These are phyloP conservation scores for Dinothrombium tinctorium DNA, from an alignment of 1,140 invertebrate genomes.

Conservation along the genomic window DNA sequence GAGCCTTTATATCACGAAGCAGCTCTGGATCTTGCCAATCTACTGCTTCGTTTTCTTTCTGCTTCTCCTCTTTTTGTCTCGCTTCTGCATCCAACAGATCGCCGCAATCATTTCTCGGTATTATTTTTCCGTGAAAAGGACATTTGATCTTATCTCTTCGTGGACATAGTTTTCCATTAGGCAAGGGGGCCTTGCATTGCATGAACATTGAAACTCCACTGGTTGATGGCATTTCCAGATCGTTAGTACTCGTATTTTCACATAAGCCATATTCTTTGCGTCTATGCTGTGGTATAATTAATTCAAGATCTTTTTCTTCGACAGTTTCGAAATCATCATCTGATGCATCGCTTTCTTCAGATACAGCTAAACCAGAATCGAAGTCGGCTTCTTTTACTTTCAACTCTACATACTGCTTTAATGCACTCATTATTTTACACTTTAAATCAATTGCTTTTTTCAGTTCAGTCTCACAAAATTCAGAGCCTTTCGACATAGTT, in stretches of 20 bases:
- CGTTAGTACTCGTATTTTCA: background rate
- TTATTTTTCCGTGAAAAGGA: slow-evolving; percentile 37
- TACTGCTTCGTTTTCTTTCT: slow-evolving; percentile 18
- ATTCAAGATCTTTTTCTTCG: slow-evolving; percentile 23
- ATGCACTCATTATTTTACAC: slow-evolving; percentile 3
- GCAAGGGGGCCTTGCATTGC: slow-evolving; percentile 23
- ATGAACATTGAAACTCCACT: background rate
- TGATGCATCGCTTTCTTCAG: background rate
- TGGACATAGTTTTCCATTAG: slow-evolving; percentile 34
- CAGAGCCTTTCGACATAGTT: slow-evolving; percentile 2
- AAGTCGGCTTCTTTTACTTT: slow-evolving; percentile 9
- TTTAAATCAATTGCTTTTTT: slow-evolving; percentile 16
- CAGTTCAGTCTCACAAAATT: slow-evolving; percentile 4
- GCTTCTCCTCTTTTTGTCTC: slow-evolving; percentile 14
- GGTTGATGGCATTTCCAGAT: background rate
- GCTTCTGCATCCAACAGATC: slow-evolving; percentile 16
- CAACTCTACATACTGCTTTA: slow-evolving; percentile 9
- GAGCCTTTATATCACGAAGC: slow-evolving; percentile 26
- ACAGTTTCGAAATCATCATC: slow-evolving; percentile 23
- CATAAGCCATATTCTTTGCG: slow-evolving; percentile 14
- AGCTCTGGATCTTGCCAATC: slow-evolving; percentile 35
- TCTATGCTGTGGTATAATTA: slow-evolving; percentile 16
- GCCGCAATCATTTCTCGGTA: slow-evolving; percentile 29
- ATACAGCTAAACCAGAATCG: background rate
- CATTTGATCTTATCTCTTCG: slow-evolving; percentile 34